Base-by-base conservation (phyloP, 1,140 invertebrate species). In the Pachypsylla venusta region DNA sequence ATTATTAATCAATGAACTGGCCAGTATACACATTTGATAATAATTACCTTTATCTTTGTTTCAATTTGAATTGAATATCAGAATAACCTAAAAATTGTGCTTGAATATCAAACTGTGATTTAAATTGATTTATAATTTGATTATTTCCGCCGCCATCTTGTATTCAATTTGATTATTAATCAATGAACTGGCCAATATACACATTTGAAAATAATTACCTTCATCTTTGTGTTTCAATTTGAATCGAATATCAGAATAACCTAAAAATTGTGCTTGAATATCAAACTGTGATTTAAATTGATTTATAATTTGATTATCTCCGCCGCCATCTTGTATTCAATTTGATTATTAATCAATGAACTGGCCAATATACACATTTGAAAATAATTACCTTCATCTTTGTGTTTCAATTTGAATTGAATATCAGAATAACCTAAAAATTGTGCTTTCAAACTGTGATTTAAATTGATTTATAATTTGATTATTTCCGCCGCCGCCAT, bases 381-480 rank as follows among this genome's bases (percentile, higher is more conserved):
- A n/a, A 24, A 27, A 28, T 54, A 27, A 25, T 53, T 40, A 20
- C 57, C 55, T 16, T 62, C 53, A 20, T 19, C 25, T 13, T 48
- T n/a, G n/a, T 10, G 64, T 54, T 7, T 30, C 19, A 1, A 64
- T 64, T 25, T 68, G 63, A 16, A 65, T 53, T 1, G 24, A 10
- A 59, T 69, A 63, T 24, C 57, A 56, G n/a, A 62, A 54, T 54
- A 56, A 16, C 40, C 65, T 62, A 25, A 62, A 61, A 13, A 69
- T 54, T 19, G 56, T 35, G 12, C 58, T 53, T 3, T 42, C 22
- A 16, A 60, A 27, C 25, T 58, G 54, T 16, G 56, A 53, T 25
- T 27, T 20, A 40, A 57, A 54, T 24, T 61, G 2, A 53, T 56
- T 39, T 40, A 58, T n/a, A 14, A 7, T 53, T 22, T 58, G 39